phyloP scores from a whole-genome alignment of 2,797 vertebrate species.

The Moxostoma hubbsi region DNA sequence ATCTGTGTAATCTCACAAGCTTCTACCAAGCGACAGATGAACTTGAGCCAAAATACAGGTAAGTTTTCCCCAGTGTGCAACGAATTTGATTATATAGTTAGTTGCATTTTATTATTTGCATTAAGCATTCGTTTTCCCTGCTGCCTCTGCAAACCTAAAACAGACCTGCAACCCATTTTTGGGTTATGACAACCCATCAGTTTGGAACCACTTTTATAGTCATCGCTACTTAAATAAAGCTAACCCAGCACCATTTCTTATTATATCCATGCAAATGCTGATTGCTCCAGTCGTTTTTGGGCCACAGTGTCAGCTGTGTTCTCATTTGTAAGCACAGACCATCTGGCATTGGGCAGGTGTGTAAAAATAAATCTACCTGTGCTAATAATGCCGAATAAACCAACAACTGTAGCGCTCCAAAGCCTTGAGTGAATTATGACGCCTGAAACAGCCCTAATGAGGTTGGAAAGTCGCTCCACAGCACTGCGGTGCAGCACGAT shows the following conservation, averaged over 20 bases:
- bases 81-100: too few relatives aligned
- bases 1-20: too few relatives aligned
- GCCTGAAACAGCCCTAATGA: slow-evolving; percentile 13
- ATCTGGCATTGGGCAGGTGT: slow-evolving; percentile 11
- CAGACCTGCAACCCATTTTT: background rate
- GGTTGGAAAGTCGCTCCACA: slow-evolving; percentile 42
- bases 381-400: slow-evolving; percentile 45
- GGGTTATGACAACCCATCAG: background rate
- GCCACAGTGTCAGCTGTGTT: slow-evolving; percentile 46
- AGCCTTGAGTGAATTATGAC: slow-evolving; percentile 27
- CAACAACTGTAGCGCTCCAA: slow-evolving; percentile 41
- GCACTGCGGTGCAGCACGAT: slow-evolving; percentile 53
- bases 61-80: too few relatives aligned
- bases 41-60: too few relatives aligned
- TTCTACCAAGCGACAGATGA: too few relatives aligned
- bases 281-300: slow-evolving; percentile 54
- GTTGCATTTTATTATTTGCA: too few relatives aligned
- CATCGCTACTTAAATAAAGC: background rate
- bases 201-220: background rate
- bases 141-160: too few relatives aligned
- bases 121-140: too few relatives aligned
- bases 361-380: slow-evolving; percentile 27
- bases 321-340: slow-evolving; percentile 43
- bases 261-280: slow-evolving; percentile 7
- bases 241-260: background rate